Conservation (phyloP, 2,888 invertebrate species). For the Plagodis dolabraria region DNA sequence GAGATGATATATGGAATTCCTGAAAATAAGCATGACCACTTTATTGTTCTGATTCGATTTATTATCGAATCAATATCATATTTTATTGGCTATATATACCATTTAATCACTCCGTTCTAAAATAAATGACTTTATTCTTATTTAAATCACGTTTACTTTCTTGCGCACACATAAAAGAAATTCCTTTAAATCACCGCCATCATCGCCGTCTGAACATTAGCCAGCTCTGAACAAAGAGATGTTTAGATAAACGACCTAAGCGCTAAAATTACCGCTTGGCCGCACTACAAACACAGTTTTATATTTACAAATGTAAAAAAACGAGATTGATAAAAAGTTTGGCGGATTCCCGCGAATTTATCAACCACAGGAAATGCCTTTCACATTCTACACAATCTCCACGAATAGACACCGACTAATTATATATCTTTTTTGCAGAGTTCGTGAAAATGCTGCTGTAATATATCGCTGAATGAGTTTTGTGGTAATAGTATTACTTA, state of each 20-base stretch:
- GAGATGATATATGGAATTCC: no score
- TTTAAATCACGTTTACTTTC: not conserved
- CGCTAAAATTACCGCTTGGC: conserved; percentile 24
- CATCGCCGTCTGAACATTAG: conserved; percentile 6
- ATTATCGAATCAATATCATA: no score
- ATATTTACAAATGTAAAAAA: conserved; percentile 10
- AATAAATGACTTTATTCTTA: not conserved
- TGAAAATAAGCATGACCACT: no score
- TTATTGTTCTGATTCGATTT: no score
- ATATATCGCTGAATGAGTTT: conserved; percentile 62
- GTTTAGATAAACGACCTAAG: conserved; percentile 17
- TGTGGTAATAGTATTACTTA: conserved; percentile 48
- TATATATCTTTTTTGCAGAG: conserved; percentile 71
- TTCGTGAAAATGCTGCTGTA: conserved; percentile 86
- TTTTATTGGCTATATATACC: no score
- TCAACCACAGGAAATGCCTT: conserved; percentile 20
- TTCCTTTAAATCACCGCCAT: not conserved
- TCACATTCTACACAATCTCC: conserved; percentile 9
- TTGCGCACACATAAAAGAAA: conserved; percentile 3
- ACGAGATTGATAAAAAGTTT: conserved; percentile 30
- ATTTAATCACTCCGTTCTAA: no score
- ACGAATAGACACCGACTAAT: conserved; percentile 23
- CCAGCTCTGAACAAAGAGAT: conserved; percentile 18
- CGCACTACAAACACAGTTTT: conserved; percentile 15
- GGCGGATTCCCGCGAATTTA: conserved; percentile 23